These are phyloP conservation scores for Lasiurus cinereus DNA, from an alignment of 2,113 vertebrate species.

Conservation along the genomic window DNA sequence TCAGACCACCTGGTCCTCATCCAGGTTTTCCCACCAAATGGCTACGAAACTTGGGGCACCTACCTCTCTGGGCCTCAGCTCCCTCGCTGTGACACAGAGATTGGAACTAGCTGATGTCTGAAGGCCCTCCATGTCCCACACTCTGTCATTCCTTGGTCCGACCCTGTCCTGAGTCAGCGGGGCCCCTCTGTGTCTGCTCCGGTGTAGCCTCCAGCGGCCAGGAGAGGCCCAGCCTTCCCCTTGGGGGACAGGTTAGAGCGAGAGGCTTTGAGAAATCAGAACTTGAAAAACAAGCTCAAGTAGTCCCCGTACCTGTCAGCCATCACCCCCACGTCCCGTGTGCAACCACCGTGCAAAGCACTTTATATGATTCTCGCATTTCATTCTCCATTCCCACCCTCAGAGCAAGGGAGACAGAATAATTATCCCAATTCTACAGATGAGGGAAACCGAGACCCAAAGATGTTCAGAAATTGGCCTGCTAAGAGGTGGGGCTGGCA, in stretches of 20 bases:
- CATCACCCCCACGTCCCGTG: not conserved
- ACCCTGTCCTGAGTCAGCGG: rapidly evolving
- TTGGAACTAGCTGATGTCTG: not conserved
- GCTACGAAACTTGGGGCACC: not conserved
- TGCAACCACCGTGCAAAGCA: not conserved
- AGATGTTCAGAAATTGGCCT: not conserved
- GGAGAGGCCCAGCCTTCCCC: not conserved
- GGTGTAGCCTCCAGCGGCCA: not conserved
- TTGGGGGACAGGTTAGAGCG: not conserved
- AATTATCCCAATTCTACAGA: not conserved
- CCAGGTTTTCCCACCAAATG: not conserved
- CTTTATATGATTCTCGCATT: not conserved
- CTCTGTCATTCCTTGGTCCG: not conserved
- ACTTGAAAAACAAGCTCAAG: conserved; percentile 36
- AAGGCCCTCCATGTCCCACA: not conserved
- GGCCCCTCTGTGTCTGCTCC: not conserved
- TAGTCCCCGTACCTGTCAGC: not conserved
- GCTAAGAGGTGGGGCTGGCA: not conserved
- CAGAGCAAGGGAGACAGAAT: not conserved
- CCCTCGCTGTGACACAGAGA: not conserved
- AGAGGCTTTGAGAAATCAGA: not conserved
- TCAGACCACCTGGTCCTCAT: not conserved
- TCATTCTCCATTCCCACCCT: not conserved
- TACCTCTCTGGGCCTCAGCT: not conserved
- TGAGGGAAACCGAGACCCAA: conserved; percentile 10